Base-by-base conservation (phyloP, 2,113 vertebrate species). In the Aegotheles bennettii region DNA sequence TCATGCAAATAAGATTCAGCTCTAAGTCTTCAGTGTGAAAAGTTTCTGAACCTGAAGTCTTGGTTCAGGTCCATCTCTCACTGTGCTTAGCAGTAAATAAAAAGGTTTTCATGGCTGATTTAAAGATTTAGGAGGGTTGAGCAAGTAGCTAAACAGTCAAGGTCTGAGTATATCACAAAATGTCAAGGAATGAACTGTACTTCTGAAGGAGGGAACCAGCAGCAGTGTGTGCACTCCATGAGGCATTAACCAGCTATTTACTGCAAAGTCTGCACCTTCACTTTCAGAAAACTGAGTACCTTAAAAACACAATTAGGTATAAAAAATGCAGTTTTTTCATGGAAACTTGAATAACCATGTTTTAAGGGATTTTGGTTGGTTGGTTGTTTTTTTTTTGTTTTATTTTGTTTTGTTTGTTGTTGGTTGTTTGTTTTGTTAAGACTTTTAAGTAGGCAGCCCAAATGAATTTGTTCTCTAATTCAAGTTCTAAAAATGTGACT, bases 401-500 rank as follows among this genome's bases (percentile, higher is more conserved):
- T 35, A 45, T 23, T 23, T 48, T 38, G 36, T 21, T 11, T 16
- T n/a, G n/a, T n/a, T n/a, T n/a, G n/a, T n/a, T n/a, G n/a, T n/a
- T n/a, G n/a, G n/a, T n/a, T n/a, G n/a, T n/a, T n/a, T n/a, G 20
- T 43, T 43, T 14, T 2, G 21, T 2, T n/a, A 43, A 59, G n/a
- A n/a, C 4, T 81, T 94, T 80, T 64, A 73, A 61, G 56, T 76
- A 76, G 74, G 42, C 29, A 93, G 48, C 13, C 36, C 70, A 90
- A 91, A 73, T 90, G 18, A 87, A 89, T 95, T 94, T 83, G 43
- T 94, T 73, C n/a, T 70, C 45, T 84, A 57, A 68, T 80, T 95
- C 88, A 95, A 61, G 31, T 93, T 96, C 96, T 64, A n/a, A 61
- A 96, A 97, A 87, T 95, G 69, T 95, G 83, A 88, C 43, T 94